Conservation (phyloP, 2,888 invertebrate genomes). For the Eupeodes latifasciatus region DNA sequence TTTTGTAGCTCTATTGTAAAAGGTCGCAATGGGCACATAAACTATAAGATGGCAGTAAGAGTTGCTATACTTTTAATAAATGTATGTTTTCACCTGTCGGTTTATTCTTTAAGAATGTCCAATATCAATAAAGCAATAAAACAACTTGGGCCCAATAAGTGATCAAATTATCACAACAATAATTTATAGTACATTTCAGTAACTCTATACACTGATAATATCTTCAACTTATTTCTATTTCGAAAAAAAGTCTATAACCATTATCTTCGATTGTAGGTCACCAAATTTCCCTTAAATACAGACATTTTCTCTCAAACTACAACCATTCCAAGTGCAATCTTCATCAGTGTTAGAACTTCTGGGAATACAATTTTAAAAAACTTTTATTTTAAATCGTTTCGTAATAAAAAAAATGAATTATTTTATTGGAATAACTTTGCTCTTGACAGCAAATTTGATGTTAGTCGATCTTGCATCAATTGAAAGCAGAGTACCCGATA, state of each 20-base stretch:
- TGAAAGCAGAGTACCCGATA: background rate
- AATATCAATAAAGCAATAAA: too few species aligned
- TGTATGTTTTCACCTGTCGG: too few species aligned
- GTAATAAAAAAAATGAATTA: slow-evolving; percentile 7
- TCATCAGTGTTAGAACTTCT: background rate
- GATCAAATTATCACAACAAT: background rate
- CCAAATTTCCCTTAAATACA: slow-evolving; percentile 5
- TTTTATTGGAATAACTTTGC: background rate
- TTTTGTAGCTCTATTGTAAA: too few species aligned
- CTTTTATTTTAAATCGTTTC: background rate
- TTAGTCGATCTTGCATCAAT: slow-evolving; percentile 6
- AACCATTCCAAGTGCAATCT: slow-evolving; percentile 9
- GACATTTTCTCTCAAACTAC: background rate
- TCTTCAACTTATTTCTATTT: background rate
- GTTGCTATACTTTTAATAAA: too few species aligned
- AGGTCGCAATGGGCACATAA: too few species aligned
- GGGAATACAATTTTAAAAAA: too few species aligned
- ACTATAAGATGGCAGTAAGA: too few species aligned
- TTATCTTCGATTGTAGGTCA: background rate
- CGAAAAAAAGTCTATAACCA: background rate
- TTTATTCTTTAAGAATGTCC: too few species aligned
- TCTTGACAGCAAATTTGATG: slow-evolving; percentile 14
- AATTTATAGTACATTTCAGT: background rate
- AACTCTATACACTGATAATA: too few species aligned
- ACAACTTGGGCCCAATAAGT: too few species aligned